Evolutionary conservation across 2,113 vertebrate species (phyloP).

Genomic region (Menura novaehollandiae): DNA sequence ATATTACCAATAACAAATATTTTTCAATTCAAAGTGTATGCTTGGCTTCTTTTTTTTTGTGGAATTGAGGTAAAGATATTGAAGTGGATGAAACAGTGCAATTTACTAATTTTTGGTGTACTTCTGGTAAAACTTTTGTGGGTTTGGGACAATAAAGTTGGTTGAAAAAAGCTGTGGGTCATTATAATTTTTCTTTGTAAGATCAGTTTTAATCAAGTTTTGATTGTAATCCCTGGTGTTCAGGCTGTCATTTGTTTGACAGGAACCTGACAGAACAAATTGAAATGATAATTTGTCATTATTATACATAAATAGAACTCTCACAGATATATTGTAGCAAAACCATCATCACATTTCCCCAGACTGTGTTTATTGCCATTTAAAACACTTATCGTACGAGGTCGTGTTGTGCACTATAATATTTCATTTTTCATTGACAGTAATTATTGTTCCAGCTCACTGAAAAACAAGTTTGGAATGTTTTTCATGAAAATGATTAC

Average conservation of each 20-base stretch:
- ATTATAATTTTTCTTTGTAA: not conserved
- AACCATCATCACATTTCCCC: not conserved
- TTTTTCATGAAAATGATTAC: not conserved
- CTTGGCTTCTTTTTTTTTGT: not conserved
- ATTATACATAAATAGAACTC: not conserved
- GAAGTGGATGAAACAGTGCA: not conserved
- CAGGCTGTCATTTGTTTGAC: not conserved
- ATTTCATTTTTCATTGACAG: not conserved
- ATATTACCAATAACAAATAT: not conserved
- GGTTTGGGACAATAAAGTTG: not conserved
- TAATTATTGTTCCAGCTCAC: not conserved
- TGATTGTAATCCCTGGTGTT: not conserved
- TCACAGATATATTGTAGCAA: not conserved
- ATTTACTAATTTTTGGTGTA: not conserved
- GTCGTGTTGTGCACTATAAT: not conserved
- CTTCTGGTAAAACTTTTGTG: not conserved
- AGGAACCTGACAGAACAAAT: not conserved
- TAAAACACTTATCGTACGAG: not conserved
- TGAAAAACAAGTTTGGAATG: not conserved
- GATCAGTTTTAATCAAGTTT: not conserved
- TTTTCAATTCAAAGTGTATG: not conserved
- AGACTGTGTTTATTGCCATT: conserved; percentile 18
- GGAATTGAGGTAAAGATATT: not conserved
- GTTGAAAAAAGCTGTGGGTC: not conserved
- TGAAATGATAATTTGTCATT: conserved; percentile 1